Base-by-base conservation (phyloP, 1,140 invertebrate genomes). In the Plectus sambesii region DNA sequence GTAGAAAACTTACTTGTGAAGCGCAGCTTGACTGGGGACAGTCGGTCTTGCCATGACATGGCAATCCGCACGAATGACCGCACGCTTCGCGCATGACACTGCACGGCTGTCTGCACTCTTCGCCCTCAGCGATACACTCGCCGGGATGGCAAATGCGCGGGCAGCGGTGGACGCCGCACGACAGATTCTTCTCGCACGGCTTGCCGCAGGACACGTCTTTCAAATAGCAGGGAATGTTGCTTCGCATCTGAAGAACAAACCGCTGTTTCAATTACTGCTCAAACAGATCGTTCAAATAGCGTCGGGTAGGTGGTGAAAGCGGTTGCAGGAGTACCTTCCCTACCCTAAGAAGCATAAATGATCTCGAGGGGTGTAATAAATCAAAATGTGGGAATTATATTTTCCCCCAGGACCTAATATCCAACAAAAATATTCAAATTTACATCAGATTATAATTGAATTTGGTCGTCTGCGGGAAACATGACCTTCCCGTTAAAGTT, bases 121-220 rank as follows among this genome's bases (percentile, higher is more conserved):
- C 73, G 12, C 75, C 77, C 0, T 30, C 27, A 15, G 12, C 6
- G 15, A 20, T 12, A 44, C 39, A 44, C 17, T 74, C 59, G 30
- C 78, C 82, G 47, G 78, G 76, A 63, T 86, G 84, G 59, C 84
- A 86, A 1, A 73, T 76, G 58, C 77, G 75, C 40, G 73, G 77
- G 64, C 85, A 89, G 29, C 78, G 81, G 63, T 92, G 87, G 25
- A 78, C 76, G 1, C 79, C 80, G 64, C 87, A 90, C 0, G 76
- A 70, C 17, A 92, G 68, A 0, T 77, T 74, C 63, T 83, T 84
- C 17, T 78, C 78, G 67, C 89, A 96, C 0, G 82, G 77, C 38
- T 84, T 70, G 4, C 89, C 89, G 69, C 90, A 96, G 4, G 85
- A 88, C 42, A 93, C 81, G 53, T 84, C 82, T 25, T 79, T 80